Conservation (phyloP, 2,113 vertebrate genomes). For the Tupaia tana region DNA sequence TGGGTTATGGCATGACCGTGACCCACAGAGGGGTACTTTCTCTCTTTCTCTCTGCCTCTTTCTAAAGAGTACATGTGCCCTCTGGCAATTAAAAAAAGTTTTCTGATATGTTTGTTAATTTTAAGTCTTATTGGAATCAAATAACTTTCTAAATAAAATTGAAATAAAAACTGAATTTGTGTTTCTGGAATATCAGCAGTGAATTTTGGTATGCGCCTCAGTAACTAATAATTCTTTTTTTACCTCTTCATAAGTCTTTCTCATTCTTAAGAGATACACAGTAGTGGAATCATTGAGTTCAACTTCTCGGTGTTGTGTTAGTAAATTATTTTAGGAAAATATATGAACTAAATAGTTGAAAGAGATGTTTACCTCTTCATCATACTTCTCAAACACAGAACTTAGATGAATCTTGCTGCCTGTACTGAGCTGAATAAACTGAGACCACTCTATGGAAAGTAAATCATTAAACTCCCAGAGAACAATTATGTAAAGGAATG, state of each 20-base stretch:
- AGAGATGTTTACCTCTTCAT: neutral
- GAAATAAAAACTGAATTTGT: neutral
- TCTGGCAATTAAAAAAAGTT: too few relatives aligned
- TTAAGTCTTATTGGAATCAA: neutral
- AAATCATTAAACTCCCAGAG: neutral
- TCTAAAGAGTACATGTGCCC: too few relatives aligned
- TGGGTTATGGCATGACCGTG: too few relatives aligned
- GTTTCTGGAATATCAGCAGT: neutral
- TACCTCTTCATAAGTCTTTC: neutral
- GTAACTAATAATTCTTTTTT: neutral
- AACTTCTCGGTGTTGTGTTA: neutral
- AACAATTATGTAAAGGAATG: neutral
- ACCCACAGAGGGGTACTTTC: too few relatives aligned
- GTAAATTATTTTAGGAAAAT: constrained; percentile 38
- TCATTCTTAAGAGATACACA: neutral
- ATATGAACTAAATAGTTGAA: neutral
- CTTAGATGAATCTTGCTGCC: neutral
- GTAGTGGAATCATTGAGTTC: neutral
- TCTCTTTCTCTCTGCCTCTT: too few relatives aligned
- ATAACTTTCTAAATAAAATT: neutral
- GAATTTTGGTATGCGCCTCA: neutral
- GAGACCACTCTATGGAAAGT: neutral
- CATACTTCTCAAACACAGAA: neutral
- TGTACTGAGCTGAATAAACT: constrained; percentile 6
- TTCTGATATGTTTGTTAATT: neutral